Percentiles rank a stretch among this genome's conserved stretches.
These are phyloP conservation scores for Crypturellus tataupa DNA, from an alignment of 2,797 vertebrate genomes.

Conservation along the genomic window DNA sequence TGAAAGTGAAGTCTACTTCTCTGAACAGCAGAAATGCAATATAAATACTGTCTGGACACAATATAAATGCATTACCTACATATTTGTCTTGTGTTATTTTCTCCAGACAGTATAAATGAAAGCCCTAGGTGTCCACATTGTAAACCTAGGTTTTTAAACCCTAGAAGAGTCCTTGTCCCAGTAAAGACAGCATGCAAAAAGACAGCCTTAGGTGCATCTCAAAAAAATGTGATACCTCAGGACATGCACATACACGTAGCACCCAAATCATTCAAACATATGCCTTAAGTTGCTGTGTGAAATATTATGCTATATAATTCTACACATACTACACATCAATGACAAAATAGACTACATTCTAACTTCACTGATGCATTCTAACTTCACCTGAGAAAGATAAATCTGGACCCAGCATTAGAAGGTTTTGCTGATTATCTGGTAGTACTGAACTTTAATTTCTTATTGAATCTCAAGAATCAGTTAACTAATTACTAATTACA, in stretches of 20 bases:
- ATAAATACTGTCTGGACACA: not conserved
- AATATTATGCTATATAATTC: not conserved
- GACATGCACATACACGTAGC: not conserved
- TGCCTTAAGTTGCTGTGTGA: not conserved
- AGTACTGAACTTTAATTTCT: not conserved
- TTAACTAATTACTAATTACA: slow-evolving; percentile 2
- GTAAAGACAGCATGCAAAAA: not conserved
- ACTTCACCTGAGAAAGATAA: not conserved
- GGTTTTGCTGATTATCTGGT: not conserved
- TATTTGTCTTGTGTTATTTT: not conserved
- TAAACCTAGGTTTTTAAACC: not conserved
- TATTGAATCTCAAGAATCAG: slow-evolving; percentile 6
- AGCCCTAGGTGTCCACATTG: not conserved
- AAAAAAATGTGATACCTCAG: not conserved
- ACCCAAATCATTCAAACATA: accelerated
- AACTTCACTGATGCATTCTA: not conserved
- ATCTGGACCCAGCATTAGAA: not conserved
- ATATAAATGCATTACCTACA: not conserved
- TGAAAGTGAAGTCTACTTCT: not conserved
- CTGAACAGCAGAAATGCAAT: not conserved
- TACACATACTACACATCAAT: not conserved
- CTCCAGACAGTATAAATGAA: not conserved
- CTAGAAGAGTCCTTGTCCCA: not conserved
- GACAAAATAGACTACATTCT: not conserved
- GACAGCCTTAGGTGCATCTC: not conserved